phyloP scores from a whole-genome alignment of 2,888 invertebrate species.

The Folsomia candida region DNA sequence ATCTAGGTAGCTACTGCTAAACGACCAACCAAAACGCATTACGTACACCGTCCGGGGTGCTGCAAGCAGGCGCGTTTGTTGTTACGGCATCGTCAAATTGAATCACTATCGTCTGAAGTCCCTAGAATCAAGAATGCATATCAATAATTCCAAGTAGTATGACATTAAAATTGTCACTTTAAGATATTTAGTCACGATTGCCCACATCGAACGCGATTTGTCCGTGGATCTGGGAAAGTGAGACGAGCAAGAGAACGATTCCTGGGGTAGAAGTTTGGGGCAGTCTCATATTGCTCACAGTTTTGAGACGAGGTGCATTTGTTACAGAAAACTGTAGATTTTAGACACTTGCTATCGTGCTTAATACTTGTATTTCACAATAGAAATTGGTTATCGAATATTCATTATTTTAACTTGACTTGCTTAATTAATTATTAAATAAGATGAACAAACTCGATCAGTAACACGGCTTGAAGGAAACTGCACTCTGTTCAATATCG shows the following conservation, averaged over 20 bases:
- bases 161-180: too few species aligned
- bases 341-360: not conserved
- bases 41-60: conserved; percentile 44
- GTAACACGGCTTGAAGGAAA: not conserved
- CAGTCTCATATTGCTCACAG: too few species aligned
- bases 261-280: not conserved
- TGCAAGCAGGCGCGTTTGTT: conserved; percentile 36
- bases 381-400: not conserved
- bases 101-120: not conserved
- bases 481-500: too few species aligned
- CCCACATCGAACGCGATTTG: conserved; percentile 12
- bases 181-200: too few species aligned
- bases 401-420: not conserved
- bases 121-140: not conserved
- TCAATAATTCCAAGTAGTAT: not conserved
- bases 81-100: conserved; percentile 48
- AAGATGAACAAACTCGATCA: too few species aligned
- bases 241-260: not conserved
- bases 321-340: not conserved
- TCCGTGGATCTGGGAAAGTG: not conserved
- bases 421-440: too few species aligned
- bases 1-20: too few species aligned
- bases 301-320: not conserved
- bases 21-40: too few species aligned
- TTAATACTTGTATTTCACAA: not conserved